phyloP scores from a whole-genome alignment of 2,888 invertebrate species.

The Gandaritis pyraliata region DNA sequence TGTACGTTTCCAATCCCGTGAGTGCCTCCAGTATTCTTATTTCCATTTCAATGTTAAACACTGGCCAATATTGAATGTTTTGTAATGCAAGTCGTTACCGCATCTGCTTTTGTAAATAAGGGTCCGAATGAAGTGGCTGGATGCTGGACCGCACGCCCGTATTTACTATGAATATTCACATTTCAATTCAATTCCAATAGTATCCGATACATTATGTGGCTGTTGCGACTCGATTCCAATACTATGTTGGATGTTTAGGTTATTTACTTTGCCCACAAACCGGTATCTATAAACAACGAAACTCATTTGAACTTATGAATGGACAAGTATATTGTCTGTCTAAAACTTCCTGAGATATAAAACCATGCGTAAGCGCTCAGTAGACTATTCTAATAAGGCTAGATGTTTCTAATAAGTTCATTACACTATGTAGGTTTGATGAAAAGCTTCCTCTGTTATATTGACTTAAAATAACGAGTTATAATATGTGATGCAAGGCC shows the following conservation, averaged over 20 bases:
- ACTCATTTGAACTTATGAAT: conserved; percentile 12
- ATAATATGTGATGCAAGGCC: conserved; percentile 30
- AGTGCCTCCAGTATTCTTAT: conserved; percentile 34
- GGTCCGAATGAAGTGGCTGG: conserved; percentile 31
- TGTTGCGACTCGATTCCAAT: conserved; percentile 27
- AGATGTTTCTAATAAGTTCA: conserved; percentile 18
- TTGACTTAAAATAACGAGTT: conserved; percentile 27
- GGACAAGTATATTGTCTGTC: conserved; percentile 13
- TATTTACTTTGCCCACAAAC: conserved; percentile 26
- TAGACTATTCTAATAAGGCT: not conserved
- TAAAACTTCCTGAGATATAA: not conserved
- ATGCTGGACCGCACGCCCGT: conserved; percentile 36
- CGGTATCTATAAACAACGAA: conserved; percentile 9
- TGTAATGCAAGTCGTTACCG: conserved; percentile 40
- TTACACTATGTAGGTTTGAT: conserved; percentile 15
- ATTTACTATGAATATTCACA: conserved; percentile 40
- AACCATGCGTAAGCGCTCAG: not conserved
- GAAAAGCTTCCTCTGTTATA: conserved; percentile 26
- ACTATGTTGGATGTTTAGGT: conserved; percentile 9
- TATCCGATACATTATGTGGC: conserved; percentile 37
- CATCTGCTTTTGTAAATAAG: conserved; percentile 43
- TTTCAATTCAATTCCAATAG: conserved; percentile 42
- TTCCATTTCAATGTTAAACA: conserved; percentile 37
- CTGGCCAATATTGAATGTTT: conserved; percentile 38
- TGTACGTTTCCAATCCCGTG: conserved; percentile 35